Conservation (phyloP, 2,888 invertebrate genomes). For the Mesorhabditis spiculigera region DNA sequence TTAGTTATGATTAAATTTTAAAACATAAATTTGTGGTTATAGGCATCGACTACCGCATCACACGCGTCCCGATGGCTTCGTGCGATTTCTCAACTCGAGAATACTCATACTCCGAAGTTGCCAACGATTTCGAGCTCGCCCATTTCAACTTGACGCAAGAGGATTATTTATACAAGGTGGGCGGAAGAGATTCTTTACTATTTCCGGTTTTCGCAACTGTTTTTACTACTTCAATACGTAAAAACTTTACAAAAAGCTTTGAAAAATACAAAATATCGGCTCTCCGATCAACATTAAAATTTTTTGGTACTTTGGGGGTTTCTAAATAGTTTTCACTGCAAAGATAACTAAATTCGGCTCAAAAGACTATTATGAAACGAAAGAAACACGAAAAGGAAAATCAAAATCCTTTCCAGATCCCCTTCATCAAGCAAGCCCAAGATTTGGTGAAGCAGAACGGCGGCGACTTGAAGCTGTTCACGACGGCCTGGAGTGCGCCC, state of each 20-base stretch:
- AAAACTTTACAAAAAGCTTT: background rate
- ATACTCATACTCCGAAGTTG: conserved; percentile 76
- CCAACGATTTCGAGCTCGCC: conserved; percentile 63
- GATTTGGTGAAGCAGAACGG: conserved; percentile 7
- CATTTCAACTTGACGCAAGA: conserved; percentile 70
- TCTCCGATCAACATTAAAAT: background rate
- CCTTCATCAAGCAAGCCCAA: conserved; percentile 35
- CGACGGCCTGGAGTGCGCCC: conserved; percentile 64
- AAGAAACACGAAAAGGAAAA: background rate
- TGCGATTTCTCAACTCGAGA: conserved; percentile 77
- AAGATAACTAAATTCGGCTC: too few species aligned
- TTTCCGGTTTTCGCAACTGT: background rate
- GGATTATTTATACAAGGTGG: conserved; percentile 69
- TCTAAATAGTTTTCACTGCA: too few species aligned
- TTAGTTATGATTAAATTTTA: too few species aligned
- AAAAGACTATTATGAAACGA: background rate
- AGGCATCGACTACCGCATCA: conserved; percentile 76
- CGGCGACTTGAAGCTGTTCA: conserved; percentile 60
- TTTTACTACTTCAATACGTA: too few species aligned
- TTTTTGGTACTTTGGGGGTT: too few species aligned
- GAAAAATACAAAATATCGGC: background rate
- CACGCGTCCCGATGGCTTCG: conserved; percentile 78
- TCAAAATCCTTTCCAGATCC: conserved; percentile 20
- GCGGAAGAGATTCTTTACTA: background rate
- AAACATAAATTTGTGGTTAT: conserved; percentile 26